These are phyloP conservation scores for Paedocypris sp. DNA, from an alignment of 2,113 vertebrate species.

Conservation along the genomic window DNA sequence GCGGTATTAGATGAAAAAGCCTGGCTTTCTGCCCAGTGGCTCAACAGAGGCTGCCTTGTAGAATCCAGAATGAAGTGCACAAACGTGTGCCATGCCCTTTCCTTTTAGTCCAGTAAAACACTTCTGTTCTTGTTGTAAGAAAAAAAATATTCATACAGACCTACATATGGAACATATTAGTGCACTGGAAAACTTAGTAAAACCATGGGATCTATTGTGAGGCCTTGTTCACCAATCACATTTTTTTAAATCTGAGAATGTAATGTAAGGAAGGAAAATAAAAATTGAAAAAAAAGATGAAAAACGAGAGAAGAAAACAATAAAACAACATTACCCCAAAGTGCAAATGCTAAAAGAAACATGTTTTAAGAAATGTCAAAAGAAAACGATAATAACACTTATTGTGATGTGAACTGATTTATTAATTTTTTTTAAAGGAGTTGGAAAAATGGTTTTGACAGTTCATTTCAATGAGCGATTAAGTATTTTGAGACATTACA, in stretches of 20 bases:
- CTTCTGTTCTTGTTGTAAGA: slow-evolving; percentile 51
- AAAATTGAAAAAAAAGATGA: too few relatives aligned
- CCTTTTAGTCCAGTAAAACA: slow-evolving; percentile 68
- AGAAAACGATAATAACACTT: too few relatives aligned
- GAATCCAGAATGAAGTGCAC: slow-evolving; percentile 76
- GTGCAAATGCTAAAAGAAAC: too few relatives aligned
- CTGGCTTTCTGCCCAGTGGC: slow-evolving; percentile 72
- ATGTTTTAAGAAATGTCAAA: too few relatives aligned
- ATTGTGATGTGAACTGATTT: too few relatives aligned
- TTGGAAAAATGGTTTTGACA: too few relatives aligned
- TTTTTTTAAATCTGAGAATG: slow-evolving; percentile 9
- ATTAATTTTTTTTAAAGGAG: too few relatives aligned
- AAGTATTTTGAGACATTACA: too few relatives aligned
- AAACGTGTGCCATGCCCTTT: slow-evolving; percentile 63
- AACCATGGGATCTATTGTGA: slow-evolving; percentile 57
- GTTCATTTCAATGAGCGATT: too few relatives aligned
- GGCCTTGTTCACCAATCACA: slow-evolving; percentile 6
- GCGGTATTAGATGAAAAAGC: slow-evolving; percentile 36
- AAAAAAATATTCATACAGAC: slow-evolving; percentile 51
- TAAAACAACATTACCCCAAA: too few relatives aligned
- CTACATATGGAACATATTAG: slow-evolving; percentile 80
- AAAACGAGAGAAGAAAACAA: too few relatives aligned
- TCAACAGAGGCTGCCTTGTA: slow-evolving; percentile 79
- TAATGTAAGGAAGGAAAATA: too few relatives aligned
- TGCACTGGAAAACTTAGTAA: slow-evolving; percentile 52